Conservation (phyloP, 2,113 vertebrate genomes). For the Accipiter virgatus region DNA sequence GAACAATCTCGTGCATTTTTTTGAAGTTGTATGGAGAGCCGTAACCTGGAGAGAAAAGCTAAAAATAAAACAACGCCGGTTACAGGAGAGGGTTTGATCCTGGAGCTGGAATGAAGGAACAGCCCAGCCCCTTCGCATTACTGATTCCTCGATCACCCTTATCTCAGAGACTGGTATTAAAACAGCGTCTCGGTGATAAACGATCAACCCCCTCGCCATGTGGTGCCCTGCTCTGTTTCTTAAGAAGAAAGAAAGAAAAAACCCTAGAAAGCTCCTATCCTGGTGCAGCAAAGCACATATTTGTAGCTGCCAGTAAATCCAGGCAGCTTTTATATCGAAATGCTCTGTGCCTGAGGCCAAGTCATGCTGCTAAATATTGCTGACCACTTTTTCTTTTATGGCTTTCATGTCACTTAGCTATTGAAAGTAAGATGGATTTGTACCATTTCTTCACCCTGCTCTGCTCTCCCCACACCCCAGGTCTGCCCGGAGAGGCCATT, state of each 20-base stretch:
- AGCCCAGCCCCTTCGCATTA: neutral
- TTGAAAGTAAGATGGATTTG: constrained; percentile 99
- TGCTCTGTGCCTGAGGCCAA: constrained; percentile 77
- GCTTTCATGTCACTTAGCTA: constrained; percentile 97
- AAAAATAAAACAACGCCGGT: neutral
- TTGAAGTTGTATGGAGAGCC: neutral
- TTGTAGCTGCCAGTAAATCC: constrained; percentile 78
- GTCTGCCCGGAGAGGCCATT: constrained; percentile 95
- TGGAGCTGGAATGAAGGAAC: neutral
- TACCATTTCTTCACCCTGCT: constrained; percentile 92
- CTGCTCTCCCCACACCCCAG: constrained; percentile 92
- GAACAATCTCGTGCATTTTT: neutral
- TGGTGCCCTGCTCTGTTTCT: neutral
- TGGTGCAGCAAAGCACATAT: constrained; percentile 69
- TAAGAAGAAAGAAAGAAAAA: neutral
- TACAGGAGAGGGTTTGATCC: neutral
- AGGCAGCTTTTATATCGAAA: constrained; percentile 75
- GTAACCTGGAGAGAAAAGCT: neutral
- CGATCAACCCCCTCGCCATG: neutral
- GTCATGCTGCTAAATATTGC: constrained; percentile 87
- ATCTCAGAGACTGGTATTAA: constrained; percentile 5
- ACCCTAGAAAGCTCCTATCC: constrained; percentile 66
- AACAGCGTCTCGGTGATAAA: constrained; percentile 19
- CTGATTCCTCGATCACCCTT: constrained; percentile 6
- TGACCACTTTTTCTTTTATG: constrained; percentile 95